Base-by-base conservation (phyloP, 2,113 vertebrate species). In the Tinamus guttatus region DNA sequence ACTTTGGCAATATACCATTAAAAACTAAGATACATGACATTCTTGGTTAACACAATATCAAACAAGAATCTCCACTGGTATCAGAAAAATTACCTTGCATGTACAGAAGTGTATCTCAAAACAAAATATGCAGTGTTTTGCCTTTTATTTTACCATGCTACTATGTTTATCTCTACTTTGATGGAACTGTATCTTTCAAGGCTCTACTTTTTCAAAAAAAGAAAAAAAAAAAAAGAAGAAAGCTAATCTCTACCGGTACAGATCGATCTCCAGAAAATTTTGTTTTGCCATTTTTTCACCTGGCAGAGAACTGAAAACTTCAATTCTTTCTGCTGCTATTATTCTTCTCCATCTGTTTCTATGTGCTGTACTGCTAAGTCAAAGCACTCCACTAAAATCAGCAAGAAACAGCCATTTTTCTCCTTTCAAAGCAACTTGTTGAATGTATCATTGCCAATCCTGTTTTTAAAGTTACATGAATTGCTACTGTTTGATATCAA, bases 311-410 rank as follows among this genome's bases (percentile, higher is more conserved):
- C 82, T 24, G 4, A 81, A 82, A 95, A 75, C 10, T 86, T 38
- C 21, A 20, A 41, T 52, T 89, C 73, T 68, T 94, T 64, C 64
- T 86, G 32, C 60, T 79, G 14, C 19, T 94, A 1, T 87, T 88
- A 18, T 87, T 58, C 28, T 74, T 78, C 38, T 64, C 78, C 70
- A 78, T 88, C 82, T 91, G 80, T 78, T 92, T 69, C 47, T 81
- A 24, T 47, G 36, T 40, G 58, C 69, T 89, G 85, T 34, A 40
- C 63, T 87, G 40, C n/a, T 94, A 93, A 94, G 91, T 68, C 74
- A 92, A 88, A 88, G 24, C n/a, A n/a, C 51, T 85, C 38, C 68
- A 38, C 74, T 43, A 69, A 92, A 45, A 77, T 36, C 54, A 87
- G 60, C 71, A 86, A 87, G 38, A 63, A 84, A 25, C 32, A 65